Conservation (phyloP, 2,113 vertebrate genomes). For the Amphiprion percula region DNA sequence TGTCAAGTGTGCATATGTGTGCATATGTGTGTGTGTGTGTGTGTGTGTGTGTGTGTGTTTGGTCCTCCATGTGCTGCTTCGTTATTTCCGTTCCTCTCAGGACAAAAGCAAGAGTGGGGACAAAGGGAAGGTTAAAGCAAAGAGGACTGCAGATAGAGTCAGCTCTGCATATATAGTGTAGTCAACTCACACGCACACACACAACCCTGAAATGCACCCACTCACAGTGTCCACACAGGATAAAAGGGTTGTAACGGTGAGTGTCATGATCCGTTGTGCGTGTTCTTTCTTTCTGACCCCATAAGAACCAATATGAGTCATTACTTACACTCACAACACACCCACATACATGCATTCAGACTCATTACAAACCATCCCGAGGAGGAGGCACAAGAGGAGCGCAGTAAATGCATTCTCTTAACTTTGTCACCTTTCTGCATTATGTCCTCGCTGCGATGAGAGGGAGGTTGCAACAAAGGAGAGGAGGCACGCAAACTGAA, state of each 20-base stretch:
- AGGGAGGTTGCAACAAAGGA: slow-evolving; percentile 14
- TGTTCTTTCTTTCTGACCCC: slow-evolving; percentile 54
- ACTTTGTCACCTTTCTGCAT: slow-evolving; percentile 74
- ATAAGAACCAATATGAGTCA: slow-evolving; percentile 56
- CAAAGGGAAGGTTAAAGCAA: slow-evolving; percentile 56
- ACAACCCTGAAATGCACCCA: slow-evolving; percentile 10
- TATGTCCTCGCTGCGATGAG: slow-evolving; percentile 53
- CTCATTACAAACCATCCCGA: slow-evolving; percentile 61
- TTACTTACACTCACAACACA: slow-evolving; percentile 55
- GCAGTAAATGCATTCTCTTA: slow-evolving; percentile 76
- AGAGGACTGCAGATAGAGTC: slow-evolving; percentile 34
- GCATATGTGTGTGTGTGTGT: not conserved
- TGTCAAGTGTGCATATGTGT: not conserved
- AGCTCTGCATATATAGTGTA: slow-evolving; percentile 42
- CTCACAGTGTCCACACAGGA: slow-evolving; percentile 1
- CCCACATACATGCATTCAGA: slow-evolving; percentile 45
- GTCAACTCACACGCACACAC: not conserved
- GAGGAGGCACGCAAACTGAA: slow-evolving; percentile 25
- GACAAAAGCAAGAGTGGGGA: slow-evolving; percentile 25
- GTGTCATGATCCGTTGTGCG: slow-evolving; percentile 32
- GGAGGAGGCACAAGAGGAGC: slow-evolving; percentile 36
- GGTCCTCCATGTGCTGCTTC: not conserved
- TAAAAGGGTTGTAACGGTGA: slow-evolving; percentile 33
- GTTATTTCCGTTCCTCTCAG: slow-evolving; percentile 27
- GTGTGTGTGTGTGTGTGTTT: not conserved